Evolutionary conservation across 2,888 invertebrate genomes (phyloP).

Genomic region (Halocaridina rubra): DNA sequence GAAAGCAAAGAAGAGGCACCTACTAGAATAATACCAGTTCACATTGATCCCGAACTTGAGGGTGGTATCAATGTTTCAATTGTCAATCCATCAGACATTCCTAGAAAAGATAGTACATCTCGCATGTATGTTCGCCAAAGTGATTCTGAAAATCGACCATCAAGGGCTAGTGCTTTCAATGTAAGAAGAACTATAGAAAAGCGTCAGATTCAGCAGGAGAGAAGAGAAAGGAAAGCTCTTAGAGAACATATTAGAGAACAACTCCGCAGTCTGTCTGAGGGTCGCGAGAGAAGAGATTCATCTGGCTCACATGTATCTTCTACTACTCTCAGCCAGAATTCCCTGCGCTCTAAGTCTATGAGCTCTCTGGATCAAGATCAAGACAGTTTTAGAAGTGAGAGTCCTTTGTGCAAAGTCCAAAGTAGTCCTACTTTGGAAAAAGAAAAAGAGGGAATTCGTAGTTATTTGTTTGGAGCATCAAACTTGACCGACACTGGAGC

Average conservation of each 20-base stretch:
- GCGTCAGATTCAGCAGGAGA: slow-evolving; percentile 58
- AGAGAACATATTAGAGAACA: slow-evolving; percentile 53
- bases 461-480: slow-evolving; percentile 51
- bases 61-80: slow-evolving; percentile 58
- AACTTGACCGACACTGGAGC: slow-evolving; percentile 25
- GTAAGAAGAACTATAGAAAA: slow-evolving; percentile 63
- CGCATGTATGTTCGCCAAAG: slow-evolving; percentile 62
- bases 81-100: slow-evolving; percentile 28
- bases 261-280: slow-evolving; percentile 55
- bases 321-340: slow-evolving; percentile 47
- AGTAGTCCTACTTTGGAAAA: slow-evolving; percentile 61
- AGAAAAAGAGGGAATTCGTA: slow-evolving; percentile 59
- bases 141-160: slow-evolving; percentile 56
- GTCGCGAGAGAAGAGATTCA: slow-evolving; percentile 47
- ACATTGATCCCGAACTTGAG: slow-evolving; percentile 2
- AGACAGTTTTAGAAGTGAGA: slow-evolving; percentile 59
- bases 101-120: slow-evolving; percentile 43
- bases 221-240: slow-evolving; percentile 54
- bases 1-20: background rate
- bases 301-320: slow-evolving; percentile 53
- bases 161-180: slow-evolving; percentile 63
- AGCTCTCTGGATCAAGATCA: slow-evolving; percentile 61
- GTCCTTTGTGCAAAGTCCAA: slow-evolving; percentile 61
- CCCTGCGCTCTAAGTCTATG: slow-evolving; percentile 60
- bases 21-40: slow-evolving; percentile 5